These are phyloP conservation scores for Eptatretus burgeri DNA, from an alignment of 2,113 vertebrate species.

Conservation along the genomic window DNA sequence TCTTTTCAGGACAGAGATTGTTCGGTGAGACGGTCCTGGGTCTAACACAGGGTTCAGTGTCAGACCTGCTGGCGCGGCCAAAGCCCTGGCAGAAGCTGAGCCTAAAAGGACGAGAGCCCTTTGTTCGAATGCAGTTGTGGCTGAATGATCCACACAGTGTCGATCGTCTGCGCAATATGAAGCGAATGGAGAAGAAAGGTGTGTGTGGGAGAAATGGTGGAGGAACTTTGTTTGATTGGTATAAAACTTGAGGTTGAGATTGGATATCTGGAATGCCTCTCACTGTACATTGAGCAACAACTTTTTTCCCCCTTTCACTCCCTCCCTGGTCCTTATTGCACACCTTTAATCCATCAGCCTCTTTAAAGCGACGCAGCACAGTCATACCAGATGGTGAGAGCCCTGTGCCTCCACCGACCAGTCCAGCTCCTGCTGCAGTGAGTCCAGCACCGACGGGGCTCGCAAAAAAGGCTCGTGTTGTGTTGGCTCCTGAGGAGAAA, in stretches of 20 bases:
- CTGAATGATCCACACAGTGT: conserved; percentile 81
- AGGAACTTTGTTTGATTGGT: no score
- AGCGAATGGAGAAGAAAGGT: conserved; percentile 99
- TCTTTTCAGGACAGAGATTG: conserved; percentile 50
- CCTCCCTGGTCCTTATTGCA: no score
- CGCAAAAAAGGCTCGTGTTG: conserved; percentile 67
- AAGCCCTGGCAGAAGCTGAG: conserved; percentile 98
- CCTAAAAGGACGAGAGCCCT: conserved; percentile 79
- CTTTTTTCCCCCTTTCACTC: no score
- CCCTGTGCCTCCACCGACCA: not conserved
- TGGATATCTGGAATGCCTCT: no score
- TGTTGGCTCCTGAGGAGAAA: conserved; percentile 68
- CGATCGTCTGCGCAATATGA: conserved; percentile 75
- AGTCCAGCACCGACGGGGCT: conserved; percentile 18
- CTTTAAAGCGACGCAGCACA: not conserved
- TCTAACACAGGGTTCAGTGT: conserved; percentile 84
- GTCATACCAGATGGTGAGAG: not conserved
- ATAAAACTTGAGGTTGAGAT: no score
- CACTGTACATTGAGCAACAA: no score
- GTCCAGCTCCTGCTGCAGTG: not conserved
- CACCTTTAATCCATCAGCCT: not conserved
- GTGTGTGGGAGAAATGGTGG: conserved; percentile 7
- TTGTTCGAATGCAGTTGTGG: conserved; percentile 96
- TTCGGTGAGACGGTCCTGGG: conserved; percentile 93
- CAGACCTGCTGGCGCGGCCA: conserved; percentile 75